phyloP scores from a whole-genome alignment of 2,888 invertebrate species.

The Lasioglossum pauxillum region DNA sequence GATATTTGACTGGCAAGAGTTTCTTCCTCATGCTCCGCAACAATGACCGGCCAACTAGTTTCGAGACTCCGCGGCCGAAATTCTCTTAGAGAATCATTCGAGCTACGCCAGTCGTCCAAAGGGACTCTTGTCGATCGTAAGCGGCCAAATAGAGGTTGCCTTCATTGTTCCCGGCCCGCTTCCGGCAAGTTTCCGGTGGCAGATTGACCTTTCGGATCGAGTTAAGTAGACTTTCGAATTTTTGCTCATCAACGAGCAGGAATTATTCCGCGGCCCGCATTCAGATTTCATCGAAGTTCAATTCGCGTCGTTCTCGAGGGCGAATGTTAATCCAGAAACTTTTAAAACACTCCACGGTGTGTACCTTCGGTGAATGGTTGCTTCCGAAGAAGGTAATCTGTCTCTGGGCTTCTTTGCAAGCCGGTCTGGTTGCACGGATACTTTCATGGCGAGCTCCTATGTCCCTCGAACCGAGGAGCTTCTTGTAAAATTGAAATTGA shows the following conservation, averaged over 20 bases:
- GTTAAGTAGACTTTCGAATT: conserved; percentile 64
- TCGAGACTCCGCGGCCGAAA: conserved; percentile 25
- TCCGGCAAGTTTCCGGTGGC: conserved; percentile 37
- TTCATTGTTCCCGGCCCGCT: conserved; percentile 48
- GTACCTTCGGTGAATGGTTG: conserved; percentile 16
- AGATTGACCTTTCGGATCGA: conserved; percentile 64
- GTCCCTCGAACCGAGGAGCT: not conserved
- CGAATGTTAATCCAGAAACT: conserved; percentile 36
- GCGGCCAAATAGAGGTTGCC: conserved; percentile 39
- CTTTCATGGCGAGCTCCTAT: not conserved
- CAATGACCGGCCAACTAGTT: conserved; percentile 39
- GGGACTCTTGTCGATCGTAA: conserved; percentile 54
- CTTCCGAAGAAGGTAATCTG: not conserved
- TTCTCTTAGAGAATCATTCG: conserved; percentile 34
- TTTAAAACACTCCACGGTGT: not conserved
- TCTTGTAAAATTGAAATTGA: conserved; percentile 10
- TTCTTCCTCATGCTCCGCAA: conserved; percentile 13
- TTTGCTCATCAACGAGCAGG: conserved; percentile 42
- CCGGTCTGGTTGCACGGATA: conserved; percentile 3
- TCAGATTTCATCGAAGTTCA: conserved; percentile 15
- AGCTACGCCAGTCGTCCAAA: conserved; percentile 30
- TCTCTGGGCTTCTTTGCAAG: conserved; percentile 14
- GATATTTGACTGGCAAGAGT: conserved; percentile 13
- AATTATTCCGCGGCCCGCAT: conserved; percentile 34
- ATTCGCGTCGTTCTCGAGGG: conserved; percentile 5